Base-by-base conservation (phyloP, 37 sponge, comb jelly and placozoan species). In the Tethya wilhelma region DNA sequence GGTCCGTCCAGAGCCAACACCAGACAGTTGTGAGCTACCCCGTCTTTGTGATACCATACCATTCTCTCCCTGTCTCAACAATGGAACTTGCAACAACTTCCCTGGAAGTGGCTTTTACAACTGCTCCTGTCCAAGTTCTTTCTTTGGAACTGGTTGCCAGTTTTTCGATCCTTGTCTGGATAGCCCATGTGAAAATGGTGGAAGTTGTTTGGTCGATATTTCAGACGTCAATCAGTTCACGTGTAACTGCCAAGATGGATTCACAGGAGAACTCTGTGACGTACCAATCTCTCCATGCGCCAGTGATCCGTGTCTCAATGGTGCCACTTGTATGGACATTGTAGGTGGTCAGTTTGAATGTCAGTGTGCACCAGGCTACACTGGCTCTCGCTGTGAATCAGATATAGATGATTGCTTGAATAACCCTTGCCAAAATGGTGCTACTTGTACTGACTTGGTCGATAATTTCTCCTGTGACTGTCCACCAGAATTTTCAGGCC, bases 61-160 rank as follows among this genome's bases (percentile, higher is more conserved):
- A 4, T n/a, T 39, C 66, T 34, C 56, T 26, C 87, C 87, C 25
- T 87, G 87, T 67, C 77, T 80, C 57, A 86, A 86, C 40, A 68
- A 67, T 80, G 87, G 76, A 11, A 59, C 29, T 0, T 87, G 87
- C 31, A 80, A 33, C 12, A 69, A 56, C 49, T 43, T 39, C 6
- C 30, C 69, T 68, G 56, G 23, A 44, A 28, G 32, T 33, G 41
- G 28, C 7, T 11, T 20, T 0, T 85, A 72, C 53, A 72, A 38
- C 63, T 78, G 79, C 44, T 28, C 65, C 68, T 82, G 83, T 34
- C 2, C 66, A 26, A 41, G 17, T 5, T 28, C 44, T 64, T 81
- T 45, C 56, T 88, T 81, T 70, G 82, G 89, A 9, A 20, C 40
- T 4, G 77, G 79, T 44, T 89, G 89, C 33, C 79, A 82, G 74